Evolutionary conservation across 2,113 vertebrate species (phyloP), one percentile per base, ranked within the genome.

Genomic region (Cyanoderma ruficeps): DNA sequence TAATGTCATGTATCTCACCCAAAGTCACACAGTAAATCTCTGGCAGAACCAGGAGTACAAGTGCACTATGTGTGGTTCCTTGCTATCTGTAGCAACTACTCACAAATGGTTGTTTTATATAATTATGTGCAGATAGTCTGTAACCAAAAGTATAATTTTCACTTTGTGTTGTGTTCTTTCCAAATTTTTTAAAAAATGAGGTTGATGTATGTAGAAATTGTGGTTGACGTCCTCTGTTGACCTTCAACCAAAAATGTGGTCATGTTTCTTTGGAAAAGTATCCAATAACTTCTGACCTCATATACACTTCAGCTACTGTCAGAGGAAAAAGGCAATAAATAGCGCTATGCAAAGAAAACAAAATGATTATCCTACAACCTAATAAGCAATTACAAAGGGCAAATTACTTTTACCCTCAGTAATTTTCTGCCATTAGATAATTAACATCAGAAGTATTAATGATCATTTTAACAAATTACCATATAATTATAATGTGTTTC

Each of bases 371-470:
- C 87, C 39, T 72, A 55, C 83, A 77, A 82, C 57, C 77, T 87
- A 86, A 89, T 76, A 88, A 96, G 82, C 80, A 85, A 88, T 95
- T 92, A 90, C 71, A 91, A 84, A 94, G 92, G 94, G 83, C 64
- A 81, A 81, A 96, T 94, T 24, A 49, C 61, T 88, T 88, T 42
- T 77, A 94, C 83, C 83, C 90, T 83, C 92, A 67, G 75, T 71
- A 94, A 94, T 97, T 97, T 96, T 95, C 95, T 94, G 80, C 91
- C 89, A 93, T 88, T 95, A 95, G 93, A 72, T 96, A 94, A 97
- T 96, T 97, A 93, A 90, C 78, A 86, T 91, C 88, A 90, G 84
- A 96, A 94, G 90, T 96, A 95, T 96, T 95, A 94, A 96, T 80
- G 91, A 95, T 87, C 46, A 35, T 93, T 94, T 94, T 91, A 89